Base-by-base conservation (phyloP, 2,888 invertebrate species). In the Clunio marinus region DNA sequence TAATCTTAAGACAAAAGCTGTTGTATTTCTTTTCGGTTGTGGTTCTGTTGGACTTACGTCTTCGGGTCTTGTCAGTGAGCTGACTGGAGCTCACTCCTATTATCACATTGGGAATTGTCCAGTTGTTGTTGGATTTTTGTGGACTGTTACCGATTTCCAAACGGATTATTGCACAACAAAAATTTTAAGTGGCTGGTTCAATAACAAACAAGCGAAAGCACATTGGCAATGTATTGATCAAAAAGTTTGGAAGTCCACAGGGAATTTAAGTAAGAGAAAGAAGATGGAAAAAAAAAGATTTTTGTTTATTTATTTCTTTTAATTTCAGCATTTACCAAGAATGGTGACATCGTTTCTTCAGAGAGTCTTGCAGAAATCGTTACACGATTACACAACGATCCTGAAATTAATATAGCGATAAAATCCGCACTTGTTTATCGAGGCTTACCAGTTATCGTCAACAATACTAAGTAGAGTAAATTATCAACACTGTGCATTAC, bases 21-120 rank as follows among this genome's bases (percentile, higher is more conserved):
- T 84, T 13, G 83, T 84, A 10, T 77, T 88, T 57, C 78, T 89
- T 10, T 86, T 88, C 78, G 89, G 89, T 10, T 89, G 89, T 73
- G 78, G 80, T 69, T 83, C 83, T 68, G 79, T 79, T 22, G 75
- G 77, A 69, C 74, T 81, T 58, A 73, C 73, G 55, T 75, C 78
- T 27, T 72, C 76, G 59, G 81, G 82, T 1, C 76, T 81, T 5
- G 79, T 80, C 69, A 77, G 78, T 28, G 81, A 81, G 70, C 75
- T 80, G 72, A 76, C 76, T 71, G 81, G 81, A 1, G 74, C 78
- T 0, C 80, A 81, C 72, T 77, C 81, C 69, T 80, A 78, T 71
- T 83, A 82, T 73, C 79, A 77, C 68, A 76, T 76, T 1, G 77
- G 76, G 1, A 70, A 25, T n/a, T 25, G 81, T 71, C 83, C 83